Base-by-base conservation (phyloP, 2,888 invertebrate species). In the Thereva unica region DNA sequence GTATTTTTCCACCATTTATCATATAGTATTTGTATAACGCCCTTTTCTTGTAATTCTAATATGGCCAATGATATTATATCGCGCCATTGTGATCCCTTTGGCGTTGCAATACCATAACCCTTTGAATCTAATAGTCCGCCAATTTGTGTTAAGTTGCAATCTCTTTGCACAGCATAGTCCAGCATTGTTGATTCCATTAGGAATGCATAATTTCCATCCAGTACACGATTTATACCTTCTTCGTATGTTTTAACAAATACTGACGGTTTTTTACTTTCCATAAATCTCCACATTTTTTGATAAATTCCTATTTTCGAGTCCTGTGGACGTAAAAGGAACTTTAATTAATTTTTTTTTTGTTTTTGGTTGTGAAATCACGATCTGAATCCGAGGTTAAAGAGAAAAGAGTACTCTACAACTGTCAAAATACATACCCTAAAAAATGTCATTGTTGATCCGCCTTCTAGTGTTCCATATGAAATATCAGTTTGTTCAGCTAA, bases 1-100 rank as follows among this genome's bases (percentile, higher is more conserved):
- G 94, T 93, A 76, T 95, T 94, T 82, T 96, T 95, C 97, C 97
- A 98, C 97, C 97, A 98, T 78, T 95, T 97, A 77, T 95, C 96
- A 78, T 97, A 96, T 66, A 97, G 82, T 72, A 93, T 92, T 82
- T 95, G 94, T 71, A 95, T 93, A 53, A 90, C 90, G 0, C 97
- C 97, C 75, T 94, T 94, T 79, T 98, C 97, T 75, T 97, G 96
- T 2, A 98, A 86, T 76, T 97, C 95, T 38, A 98, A 83, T 74
- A 97, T 96, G 1, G 96, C 95, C 52, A 97, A 83, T 0, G 97
- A 97, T 72, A 98, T 94, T 79, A 92, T 91, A 82, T 99, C 98
- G n/a, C 97, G 85, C 95, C 97, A 98, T 0, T 93, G 94, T 38
- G 96, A 88, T 75, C 97, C 95, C 82, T 93, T 96, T 69, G 95